A percentile compares a stretch with the other conserved stretches of the same genome.
These are phyloP conservation scores for Protonemura montana DNA, from an alignment of 2,888 invertebrate species.

Conservation along the genomic window DNA sequence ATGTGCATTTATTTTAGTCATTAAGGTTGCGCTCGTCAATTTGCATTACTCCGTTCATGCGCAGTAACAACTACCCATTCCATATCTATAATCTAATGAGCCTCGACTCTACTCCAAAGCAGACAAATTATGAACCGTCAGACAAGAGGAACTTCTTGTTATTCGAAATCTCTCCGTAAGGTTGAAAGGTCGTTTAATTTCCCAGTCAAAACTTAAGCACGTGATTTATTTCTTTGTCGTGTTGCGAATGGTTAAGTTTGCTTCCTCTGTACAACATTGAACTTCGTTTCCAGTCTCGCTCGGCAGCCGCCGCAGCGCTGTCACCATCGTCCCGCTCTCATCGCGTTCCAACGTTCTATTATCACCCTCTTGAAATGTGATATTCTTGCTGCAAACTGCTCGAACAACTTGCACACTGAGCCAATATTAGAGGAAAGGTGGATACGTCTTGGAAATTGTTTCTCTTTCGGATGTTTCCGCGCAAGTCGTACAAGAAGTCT, in stretches of 20 bases:
- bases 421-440: too few relatives aligned
- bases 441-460: too few relatives aligned
- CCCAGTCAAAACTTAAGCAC: neutral
- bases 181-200: conserved; percentile 23
- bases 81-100: conserved; percentile 19
- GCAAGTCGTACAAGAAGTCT: too few relatives aligned
- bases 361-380: too few relatives aligned
- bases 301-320: neutral
- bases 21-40: neutral
- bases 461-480: too few relatives aligned
- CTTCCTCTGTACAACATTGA: neutral
- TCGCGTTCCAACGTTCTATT: too few relatives aligned
- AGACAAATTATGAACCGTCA: conserved; percentile 9
- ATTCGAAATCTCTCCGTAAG: conserved; percentile 4
- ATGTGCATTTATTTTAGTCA: neutral
- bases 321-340: too few relatives aligned
- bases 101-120: neutral
- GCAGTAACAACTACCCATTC: neutral
- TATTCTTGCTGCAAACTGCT: too few relatives aligned
- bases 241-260: neutral
- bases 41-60: neutral
- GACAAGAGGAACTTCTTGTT: neutral
- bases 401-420: too few relatives aligned
- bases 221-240: conserved; percentile 24
- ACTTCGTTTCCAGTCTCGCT: neutral